Evolutionary conservation across 2,888 invertebrate species (phyloP).

Genomic region (Limnephilus marmoratus): DNA sequence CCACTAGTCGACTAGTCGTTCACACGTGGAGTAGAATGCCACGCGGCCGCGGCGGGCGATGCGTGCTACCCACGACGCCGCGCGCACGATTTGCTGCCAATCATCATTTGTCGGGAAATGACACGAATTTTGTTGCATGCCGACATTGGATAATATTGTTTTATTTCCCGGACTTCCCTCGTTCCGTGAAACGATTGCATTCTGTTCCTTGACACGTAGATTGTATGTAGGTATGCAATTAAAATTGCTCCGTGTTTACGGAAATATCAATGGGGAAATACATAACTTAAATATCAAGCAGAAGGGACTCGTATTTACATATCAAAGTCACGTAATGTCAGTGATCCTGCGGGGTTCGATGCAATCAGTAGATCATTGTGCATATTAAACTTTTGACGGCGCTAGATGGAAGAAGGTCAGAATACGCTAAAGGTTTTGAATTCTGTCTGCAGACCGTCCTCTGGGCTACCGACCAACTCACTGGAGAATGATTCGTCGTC

Average conservation of each 20-base stretch:
- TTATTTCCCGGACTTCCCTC: slow-evolving; percentile 26
- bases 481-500: background rate
- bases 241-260: slow-evolving; percentile 6
- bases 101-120: slow-evolving; percentile 55
- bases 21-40: slow-evolving; percentile 3
- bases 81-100: slow-evolving; percentile 49
- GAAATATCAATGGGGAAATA: background rate
- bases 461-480: background rate
- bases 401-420: background rate
- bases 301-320: background rate
- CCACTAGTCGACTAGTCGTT: slow-evolving; percentile 25
- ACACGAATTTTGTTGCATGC: slow-evolving; percentile 55
- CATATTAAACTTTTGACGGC: background rate
- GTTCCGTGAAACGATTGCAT: slow-evolving; percentile 12
- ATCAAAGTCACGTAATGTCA: background rate
- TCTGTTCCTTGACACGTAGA: slow-evolving; percentile 20
- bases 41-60: slow-evolving; percentile 14
- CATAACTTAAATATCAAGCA: background rate
- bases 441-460: background rate
- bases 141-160: slow-evolving; percentile 35
- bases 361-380: background rate
- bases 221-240: slow-evolving; percentile 19
- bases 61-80: background rate
- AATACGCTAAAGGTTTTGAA: background rate
- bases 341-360: background rate